Conservation (phyloP, 1,140 invertebrate genomes). For the Andricus grossulariae region DNA sequence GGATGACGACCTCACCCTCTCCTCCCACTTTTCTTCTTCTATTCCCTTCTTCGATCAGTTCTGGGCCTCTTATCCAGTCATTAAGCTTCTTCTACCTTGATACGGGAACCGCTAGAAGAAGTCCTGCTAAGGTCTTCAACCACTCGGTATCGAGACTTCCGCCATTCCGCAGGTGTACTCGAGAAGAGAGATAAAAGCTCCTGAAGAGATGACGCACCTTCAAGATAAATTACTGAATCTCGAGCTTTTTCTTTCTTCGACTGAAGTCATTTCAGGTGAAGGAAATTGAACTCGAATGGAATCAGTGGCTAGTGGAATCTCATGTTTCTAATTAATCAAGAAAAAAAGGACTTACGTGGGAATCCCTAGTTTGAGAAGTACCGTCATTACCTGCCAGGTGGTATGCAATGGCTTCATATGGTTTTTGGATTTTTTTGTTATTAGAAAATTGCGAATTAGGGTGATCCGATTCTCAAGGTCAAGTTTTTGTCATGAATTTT, state of each 20-base stretch:
- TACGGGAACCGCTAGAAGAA: constrained; percentile 43
- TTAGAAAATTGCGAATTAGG: too few species aligned
- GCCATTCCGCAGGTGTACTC: constrained; percentile 26
- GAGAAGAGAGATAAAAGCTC: constrained; percentile 12
- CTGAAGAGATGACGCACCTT: constrained; percentile 7
- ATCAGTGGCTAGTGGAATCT: too few species aligned
- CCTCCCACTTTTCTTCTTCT: background rate
- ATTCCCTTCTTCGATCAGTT: background rate
- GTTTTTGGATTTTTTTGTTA: too few species aligned
- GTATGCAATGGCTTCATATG: too few species aligned
- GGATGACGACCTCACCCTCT: constrained; percentile 56
- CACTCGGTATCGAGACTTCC: background rate
- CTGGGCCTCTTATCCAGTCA: constrained; percentile 45
- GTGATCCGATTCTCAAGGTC: too few species aligned
- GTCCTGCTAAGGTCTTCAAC: constrained; percentile 33
- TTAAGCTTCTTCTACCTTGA: constrained; percentile 55
- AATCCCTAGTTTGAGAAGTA: background rate
- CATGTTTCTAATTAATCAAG: too few species aligned
- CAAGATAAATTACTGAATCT: background rate
- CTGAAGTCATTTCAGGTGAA: too few species aligned
- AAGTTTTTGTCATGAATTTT: too few species aligned
- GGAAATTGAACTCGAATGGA: too few species aligned
- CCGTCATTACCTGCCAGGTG: background rate
- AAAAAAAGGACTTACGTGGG: too few species aligned
- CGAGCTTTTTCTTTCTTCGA: background rate